Percentiles rank a stretch among this genome's conserved stretches.
phyloP scores from a whole-genome alignment of 2,888 invertebrate species.

The Gastrophysa polygoni region DNA sequence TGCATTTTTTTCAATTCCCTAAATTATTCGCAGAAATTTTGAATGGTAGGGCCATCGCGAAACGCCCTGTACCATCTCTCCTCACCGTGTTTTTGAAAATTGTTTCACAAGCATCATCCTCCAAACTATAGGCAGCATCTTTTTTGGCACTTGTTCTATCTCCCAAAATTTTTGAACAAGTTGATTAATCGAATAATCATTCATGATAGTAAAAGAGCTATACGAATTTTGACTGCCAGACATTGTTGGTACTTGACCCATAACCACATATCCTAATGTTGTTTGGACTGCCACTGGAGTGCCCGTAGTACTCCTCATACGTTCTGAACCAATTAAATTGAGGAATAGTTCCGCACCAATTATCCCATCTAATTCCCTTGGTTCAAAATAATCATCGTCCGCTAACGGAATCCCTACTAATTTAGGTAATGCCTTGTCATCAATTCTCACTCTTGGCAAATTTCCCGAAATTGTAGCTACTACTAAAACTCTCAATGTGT shows the following conservation, averaged over 20 bases:
- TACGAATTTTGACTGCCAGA: neutral
- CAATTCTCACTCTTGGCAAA: neutral
- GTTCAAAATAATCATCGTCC: neutral
- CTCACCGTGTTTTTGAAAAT: neutral
- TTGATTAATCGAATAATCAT: neutral
- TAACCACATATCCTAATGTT: constrained; percentile 1
- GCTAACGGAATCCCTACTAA: neutral
- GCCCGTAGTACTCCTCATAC: neutral
- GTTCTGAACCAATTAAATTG: neutral
- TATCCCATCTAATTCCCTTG: neutral
- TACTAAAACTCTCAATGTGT: neutral
- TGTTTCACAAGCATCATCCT: neutral
- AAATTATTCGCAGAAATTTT: neutral
- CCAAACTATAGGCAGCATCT: neutral
- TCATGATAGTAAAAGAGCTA: neutral
- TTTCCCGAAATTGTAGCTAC: neutral
- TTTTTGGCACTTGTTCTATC: neutral
- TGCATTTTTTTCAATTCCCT: neutral
- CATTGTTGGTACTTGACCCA: neutral
- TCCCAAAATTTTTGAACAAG: neutral
- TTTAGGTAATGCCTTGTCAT: too few relatives aligned
- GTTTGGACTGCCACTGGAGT: neutral
- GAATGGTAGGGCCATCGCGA: neutral
- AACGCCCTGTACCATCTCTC: neutral
- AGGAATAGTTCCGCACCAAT: neutral